Base-by-base conservation (phyloP, 2,888 invertebrate genomes). In the Andrena dorsata region DNA sequence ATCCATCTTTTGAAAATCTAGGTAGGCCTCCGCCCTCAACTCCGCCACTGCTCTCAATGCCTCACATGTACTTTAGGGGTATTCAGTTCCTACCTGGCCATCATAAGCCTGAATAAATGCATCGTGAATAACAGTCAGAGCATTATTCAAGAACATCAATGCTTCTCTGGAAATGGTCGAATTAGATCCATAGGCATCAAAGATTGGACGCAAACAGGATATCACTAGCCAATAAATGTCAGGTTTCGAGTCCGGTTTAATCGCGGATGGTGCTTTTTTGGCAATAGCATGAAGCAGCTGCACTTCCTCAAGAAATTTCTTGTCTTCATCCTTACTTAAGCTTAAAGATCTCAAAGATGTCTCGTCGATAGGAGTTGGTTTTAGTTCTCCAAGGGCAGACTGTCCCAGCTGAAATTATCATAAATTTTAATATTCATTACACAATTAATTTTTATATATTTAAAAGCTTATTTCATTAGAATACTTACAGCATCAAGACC, bases 191-290 rank as follows among this genome's bases (percentile, higher is more conserved):
- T 97, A 95, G 74, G 94, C 94, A 90, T 97, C 96, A 20, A 95
- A 94, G 26, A 97, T 92, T 10, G 96, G 94, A 89, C 96, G 96
- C 28, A 97, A 94, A 10, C 96, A 95, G 58, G 95, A 94, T 85
- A 96, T 94, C 80, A 96, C 95, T 87, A 97, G 95, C 96, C 96
- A 96, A 92, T 95, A 96, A 88, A 96, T 95, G 92, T 96, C 96
- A 66, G 96, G 95, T 66, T 95, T 93, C 75, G 95, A 95, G 90
- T 96, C 96, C 65, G 95, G 93, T 65, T 93, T 92, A 7, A 95
- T 91, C 0, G 92, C 94, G 58, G 95, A 95, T 73, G 94, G 89
- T 88, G 95, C 94, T 94, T 95, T 95, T 28, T 95, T 93, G 80
- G 95, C 95, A 83, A 96, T 95, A 63, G 95, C 95, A 88, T 95